Evolutionary conservation across 2,797 vertebrate genomes (phyloP), one percentile per base, ranked within the genome.

Genomic region (Euthynnus affinis): DNA sequence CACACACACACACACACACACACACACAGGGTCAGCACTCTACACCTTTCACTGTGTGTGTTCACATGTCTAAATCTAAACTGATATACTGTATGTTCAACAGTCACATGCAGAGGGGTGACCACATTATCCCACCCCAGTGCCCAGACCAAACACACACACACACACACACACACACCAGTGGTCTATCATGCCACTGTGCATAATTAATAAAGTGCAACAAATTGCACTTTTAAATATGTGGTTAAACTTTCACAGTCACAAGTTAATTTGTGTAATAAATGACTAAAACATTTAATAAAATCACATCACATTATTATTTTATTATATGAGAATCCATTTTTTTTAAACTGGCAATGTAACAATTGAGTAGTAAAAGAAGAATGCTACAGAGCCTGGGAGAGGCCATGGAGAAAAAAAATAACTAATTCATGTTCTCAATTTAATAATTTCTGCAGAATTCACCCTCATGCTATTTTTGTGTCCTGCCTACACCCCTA

Each of bases 31-130:
- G 7, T 72, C 46, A 71, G 55, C 20, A 1, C 25, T 75, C 49
- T 63, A 3, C 23, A 69, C 48, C 57, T 80, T 73, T 64, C 61
- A 83, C 53, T 71, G 51, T 76, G 46, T 58, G 60, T 53, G 46
- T 58, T 80, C 71, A 80, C 62, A 82, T 53, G 81, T 74, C 76
- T 65, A 15, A 77, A 71, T 74, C 76, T 65, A 15, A 77, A 71
- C 55, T 77, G 34, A 70, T 78, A 57, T 49, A 44, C 42, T 14
- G 42, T 44, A 85, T 44, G 63, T 62, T 17, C 15, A 71, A 44
- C 17, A 0, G 63, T 79, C 75, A 83, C 74, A 82, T 65, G 65
- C 48, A 78, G 74, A 77, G 52, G 52, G 67, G 72, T 61, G 70
- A 73, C 61, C 51, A 59, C 53, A 78, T 48, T 48, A 76, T 59